Evolutionary conservation across 2,888 invertebrate species (phyloP), one percentile per base, ranked within the genome.

Genomic region (Stenotaenia linearis): DNA sequence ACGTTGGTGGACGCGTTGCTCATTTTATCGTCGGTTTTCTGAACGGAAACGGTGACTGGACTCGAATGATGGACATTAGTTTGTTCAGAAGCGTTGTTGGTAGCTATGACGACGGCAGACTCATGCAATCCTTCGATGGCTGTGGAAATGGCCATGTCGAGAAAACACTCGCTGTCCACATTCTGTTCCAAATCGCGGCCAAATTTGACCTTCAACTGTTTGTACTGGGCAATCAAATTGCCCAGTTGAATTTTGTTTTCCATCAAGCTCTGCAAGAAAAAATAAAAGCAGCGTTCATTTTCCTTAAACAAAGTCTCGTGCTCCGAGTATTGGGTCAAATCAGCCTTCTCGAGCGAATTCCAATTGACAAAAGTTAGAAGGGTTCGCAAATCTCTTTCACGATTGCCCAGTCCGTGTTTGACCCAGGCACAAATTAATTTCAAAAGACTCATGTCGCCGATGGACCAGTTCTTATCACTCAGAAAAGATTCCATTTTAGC

Each of bases 241-340:
- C 87, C 87, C 80, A 88, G 84, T 82, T 88, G 86, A 83, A 89
- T 87, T 81, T 88, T 88, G 83, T 89, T 88, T 82, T 89, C 87
- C 79, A 85, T 86, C 81, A 89, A 84, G 40, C 86, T 86, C 80
- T 88, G 87, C 81, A 91, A 85, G 79, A 91, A 85, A 80, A 88
- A 87, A 84, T 89, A 90, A 78, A 90, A 86, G 83, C 89, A 89
- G 74, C 89, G 85, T 83, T 90, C 90, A 83, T 90, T 90, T 79
- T 89, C 88, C 21, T 87, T 87, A 84, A 90, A 90, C 78, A 91
- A 85, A 61, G 88, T 87, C 81, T 90, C 89, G 32, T 84, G 88
- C 82, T 90, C 89, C 80, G 91, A 86, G 82, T 90, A 89, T 82
- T 89, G 88, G 75, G 87, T 87, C 81, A 89, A 87, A 81, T 87